Evolutionary conservation across 2,113 vertebrate species (phyloP), one percentile per base, ranked within the genome.

Genomic region (Bubo bubo): DNA sequence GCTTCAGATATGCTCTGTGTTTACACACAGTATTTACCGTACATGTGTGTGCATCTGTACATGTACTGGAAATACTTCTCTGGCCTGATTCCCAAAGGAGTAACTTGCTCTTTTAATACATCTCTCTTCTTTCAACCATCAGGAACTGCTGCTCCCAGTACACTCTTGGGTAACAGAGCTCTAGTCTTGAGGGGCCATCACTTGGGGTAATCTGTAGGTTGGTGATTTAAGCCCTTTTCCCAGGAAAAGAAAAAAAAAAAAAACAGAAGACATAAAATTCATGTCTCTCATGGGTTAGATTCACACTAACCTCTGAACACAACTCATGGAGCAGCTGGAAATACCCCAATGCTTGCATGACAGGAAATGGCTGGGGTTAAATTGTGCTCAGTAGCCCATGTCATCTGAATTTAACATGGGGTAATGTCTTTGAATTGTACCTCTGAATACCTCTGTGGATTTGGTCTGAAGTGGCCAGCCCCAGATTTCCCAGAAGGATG

Each of bases 31-130:
- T 12, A 22, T 58, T 90, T 71, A 16, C 28, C 17, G 22, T 5
- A 9, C 6, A 1, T 2, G 4, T 15, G 16, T 59, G 15, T 73
- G 12, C 1, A 0, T 27, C 50, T 60, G 10, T n/a, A 37, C 8
- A 2, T 6, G 10, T 45, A 55, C 20, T 5, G 19, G 15, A 77
- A 39, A 23, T 21, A n/a, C 2, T 32, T 39, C 14, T 9, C 84
- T 59, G 68, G 26, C 17, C 18, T 24, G 15, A 43, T 49, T 82
- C 35, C 26, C 8, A 53, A 15, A 26, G 35, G 27, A 64, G 10
- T 34, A 64, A 35, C 18, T 85, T 0, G 0, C 26, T 79, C 14
- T 70, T 39, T 68, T 22, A 32, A 32, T 23, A 28, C 3, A 8
- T 32, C 19, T 50, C 5, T 62, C 24, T 84, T 86, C 13, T 18